Base-by-base conservation (phyloP, 2,113 vertebrate species). In the Crocuta crocuta region DNA sequence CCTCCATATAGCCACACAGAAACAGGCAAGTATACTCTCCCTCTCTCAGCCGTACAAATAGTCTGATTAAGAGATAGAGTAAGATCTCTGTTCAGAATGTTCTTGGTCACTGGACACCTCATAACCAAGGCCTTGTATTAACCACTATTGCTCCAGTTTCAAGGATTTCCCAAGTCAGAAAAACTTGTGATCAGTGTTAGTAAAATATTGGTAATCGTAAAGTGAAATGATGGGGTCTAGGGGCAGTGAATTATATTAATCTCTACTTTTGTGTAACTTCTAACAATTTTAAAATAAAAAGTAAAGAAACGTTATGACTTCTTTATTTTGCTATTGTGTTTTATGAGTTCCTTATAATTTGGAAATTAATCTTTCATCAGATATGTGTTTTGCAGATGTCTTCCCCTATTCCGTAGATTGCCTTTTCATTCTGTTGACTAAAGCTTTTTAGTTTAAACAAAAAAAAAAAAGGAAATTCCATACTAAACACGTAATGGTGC, bases 141-240 rank as follows among this genome's bases (percentile, higher is more conserved):
- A 89, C 35, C 71, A 95, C 33, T 70, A 0, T 50, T 91, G 17
- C 83, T 89, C 73, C 28, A 53, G 45, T 71, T 79, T 94, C 84
- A 92, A 95, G 53, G 78, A 89, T 92, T 95, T 92, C 35, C 63
- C 53, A 68, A 80, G n/a, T 83, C 89, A 8, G 79, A 68, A 94
- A 92, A 81, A 55, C 28, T 39, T 48, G n/a, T 35, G 61, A 53
- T 83, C 48, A 45, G 17, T 90, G 33, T 96, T 95, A 94, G 26
- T 85, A 35, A 94, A 95, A 23, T 78, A 43, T 68, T 92, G 63
- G n/a, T 89, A 76, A 81, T 61, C 86, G 6, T 79, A 53, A 89
- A 70, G 35, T 55, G 63, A 78, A 91, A 50, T 74, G 68, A 90
- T 87, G 23, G 53, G 53, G 35, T 66, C 39, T 12, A 79, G 28